Evolutionary conservation across 2,113 vertebrate species (phyloP).

Genomic region (Brachypodius melanocephalos): DNA sequence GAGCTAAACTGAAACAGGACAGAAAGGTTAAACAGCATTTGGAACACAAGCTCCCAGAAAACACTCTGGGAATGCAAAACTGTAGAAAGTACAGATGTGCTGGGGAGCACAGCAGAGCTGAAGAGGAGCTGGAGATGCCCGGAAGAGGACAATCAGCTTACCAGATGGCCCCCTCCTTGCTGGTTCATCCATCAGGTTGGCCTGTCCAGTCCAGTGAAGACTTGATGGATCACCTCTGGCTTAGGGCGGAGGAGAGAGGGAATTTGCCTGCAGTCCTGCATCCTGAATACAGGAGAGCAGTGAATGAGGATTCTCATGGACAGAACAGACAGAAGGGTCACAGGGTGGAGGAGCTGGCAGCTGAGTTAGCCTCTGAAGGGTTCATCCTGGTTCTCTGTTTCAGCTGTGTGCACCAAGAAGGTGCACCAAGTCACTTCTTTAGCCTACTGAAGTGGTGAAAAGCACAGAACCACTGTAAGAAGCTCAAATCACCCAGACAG

Average conservation of each 20-base stretch:
- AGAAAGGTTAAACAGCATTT: not conserved
- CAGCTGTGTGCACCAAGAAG: not conserved
- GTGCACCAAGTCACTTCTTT: not conserved
- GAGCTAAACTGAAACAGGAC: not conserved
- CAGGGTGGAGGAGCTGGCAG: not conserved
- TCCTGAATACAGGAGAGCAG: conserved; percentile 48
- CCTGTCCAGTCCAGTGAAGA: conserved; percentile 21
- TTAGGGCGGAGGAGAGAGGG: conserved; percentile 34
- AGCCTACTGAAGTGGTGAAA: not conserved
- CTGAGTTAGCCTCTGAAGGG: not conserved
- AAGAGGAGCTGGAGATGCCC: conserved; percentile 48
- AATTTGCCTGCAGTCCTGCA: conserved; percentile 37
- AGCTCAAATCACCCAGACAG: not conserved
- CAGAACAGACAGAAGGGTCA: not conserved
- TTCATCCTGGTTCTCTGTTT: not conserved
- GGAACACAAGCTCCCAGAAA: conserved; percentile 17
- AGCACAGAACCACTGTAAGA: not conserved
- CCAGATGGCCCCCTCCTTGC: conserved; percentile 11
- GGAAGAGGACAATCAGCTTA: conserved; percentile 21
- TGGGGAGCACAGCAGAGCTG: conserved; percentile 3
- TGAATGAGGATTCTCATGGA: not conserved
- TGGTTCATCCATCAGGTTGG: not conserved
- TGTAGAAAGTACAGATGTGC: not conserved
- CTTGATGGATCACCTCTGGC: not conserved
- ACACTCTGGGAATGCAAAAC: not conserved